Evolutionary conservation across 2,113 vertebrate genomes (phyloP).

Genomic region (Seriola aureovittata): DNA sequence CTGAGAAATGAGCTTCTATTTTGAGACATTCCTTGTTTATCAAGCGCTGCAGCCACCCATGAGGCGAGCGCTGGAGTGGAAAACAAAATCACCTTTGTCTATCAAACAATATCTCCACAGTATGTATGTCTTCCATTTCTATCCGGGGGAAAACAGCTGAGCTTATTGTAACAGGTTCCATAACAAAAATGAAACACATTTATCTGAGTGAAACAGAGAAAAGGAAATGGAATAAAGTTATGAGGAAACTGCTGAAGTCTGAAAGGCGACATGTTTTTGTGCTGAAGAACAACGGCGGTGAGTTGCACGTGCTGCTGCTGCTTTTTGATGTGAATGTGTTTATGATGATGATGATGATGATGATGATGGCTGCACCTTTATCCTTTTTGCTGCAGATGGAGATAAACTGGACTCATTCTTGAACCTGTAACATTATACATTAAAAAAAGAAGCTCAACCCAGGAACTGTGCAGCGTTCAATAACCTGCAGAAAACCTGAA

Average conservation of each 20-base stretch:
- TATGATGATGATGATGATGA: no score
- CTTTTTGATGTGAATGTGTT: no score
- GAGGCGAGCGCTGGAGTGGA: conserved; percentile 9
- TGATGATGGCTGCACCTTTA: no score
- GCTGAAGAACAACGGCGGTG: no score
- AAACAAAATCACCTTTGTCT: conserved; percentile 26
- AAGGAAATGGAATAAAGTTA: not conserved
- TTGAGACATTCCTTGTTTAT: conserved; percentile 6
- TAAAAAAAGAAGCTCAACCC: no score
- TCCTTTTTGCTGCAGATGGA: no score
- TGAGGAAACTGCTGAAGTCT: not conserved
- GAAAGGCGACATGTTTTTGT: no score
- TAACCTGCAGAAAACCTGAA: no score
- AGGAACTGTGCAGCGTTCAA: no score
- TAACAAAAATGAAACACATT: conserved; percentile 6
- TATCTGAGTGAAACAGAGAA: not conserved
- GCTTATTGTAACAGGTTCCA: not conserved
- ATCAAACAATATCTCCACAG: not conserved
- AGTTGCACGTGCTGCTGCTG: not conserved
- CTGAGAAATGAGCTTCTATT: not conserved
- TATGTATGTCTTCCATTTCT: not conserved
- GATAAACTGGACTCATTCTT: no score
- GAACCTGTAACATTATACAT: no score
- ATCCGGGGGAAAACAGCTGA: not conserved
- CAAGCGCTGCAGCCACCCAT: not conserved